Conservation (phyloP, 2,888 invertebrate genomes). For the Tenthredo scrophulariae region DNA sequence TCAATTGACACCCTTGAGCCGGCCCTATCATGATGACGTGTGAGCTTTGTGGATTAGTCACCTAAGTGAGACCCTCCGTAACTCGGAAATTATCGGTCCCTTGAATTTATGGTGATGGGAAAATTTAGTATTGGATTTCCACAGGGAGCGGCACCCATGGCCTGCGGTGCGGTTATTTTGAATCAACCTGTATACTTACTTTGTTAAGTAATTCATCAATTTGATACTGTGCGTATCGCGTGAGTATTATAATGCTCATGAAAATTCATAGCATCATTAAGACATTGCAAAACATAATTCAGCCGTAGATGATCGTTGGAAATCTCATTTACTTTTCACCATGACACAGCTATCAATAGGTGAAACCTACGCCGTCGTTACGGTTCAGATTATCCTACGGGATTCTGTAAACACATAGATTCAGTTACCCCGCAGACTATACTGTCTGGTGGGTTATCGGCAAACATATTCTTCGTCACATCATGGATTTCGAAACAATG, state of each 20-base stretch:
- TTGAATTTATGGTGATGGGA: too few species aligned
- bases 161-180: neutral
- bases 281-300: neutral
- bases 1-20: too few species aligned
- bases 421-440: neutral
- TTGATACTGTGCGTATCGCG: neutral
- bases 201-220: neutral
- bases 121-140: neutral
- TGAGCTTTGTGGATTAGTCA: too few species aligned
- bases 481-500: neutral
- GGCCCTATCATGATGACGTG: too few species aligned
- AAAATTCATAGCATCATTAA: neutral
- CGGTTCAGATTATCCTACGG: neutral
- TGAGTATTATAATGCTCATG: neutral
- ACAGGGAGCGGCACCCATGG: too few species aligned
- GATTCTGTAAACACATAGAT: constrained; percentile 7
- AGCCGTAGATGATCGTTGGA: neutral
- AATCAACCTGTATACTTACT: neutral
- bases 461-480: neutral
- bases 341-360: neutral
- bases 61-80: too few species aligned
- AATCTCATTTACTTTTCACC: neutral
- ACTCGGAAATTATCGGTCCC: too few species aligned
- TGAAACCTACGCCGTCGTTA: neutral
- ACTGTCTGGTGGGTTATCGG: neutral